These are phyloP conservation scores for Temnopleurus reevesii DNA, from an alignment of 53 echinoderm and acorn worm genomes.

Conservation along the genomic window DNA sequence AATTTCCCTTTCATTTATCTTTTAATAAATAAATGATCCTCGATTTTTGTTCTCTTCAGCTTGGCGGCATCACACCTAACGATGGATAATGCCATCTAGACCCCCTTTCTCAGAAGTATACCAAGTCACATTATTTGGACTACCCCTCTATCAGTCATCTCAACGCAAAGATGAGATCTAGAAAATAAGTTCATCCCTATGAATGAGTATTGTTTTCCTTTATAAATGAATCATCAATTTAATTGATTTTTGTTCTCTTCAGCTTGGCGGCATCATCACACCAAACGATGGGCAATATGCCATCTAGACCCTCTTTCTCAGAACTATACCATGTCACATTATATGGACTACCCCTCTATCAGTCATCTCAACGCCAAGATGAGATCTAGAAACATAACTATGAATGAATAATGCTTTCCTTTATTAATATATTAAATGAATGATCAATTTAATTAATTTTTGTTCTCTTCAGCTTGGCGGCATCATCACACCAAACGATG, in stretches of 20 bases:
- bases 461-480: slow-evolving; percentile 97
- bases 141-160: slow-evolving; percentile 96
- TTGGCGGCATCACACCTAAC: slow-evolving; percentile 87
- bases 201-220: no score
- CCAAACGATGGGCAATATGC: slow-evolving; percentile 87
- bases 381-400: no score
- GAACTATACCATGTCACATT: slow-evolving; percentile 69
- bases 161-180: slow-evolving; percentile 80
- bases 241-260: no score
- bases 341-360: slow-evolving; percentile 91
- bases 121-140: slow-evolving; percentile 75
- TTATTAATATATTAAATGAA: no score
- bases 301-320: slow-evolving; percentile 56
- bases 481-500: slow-evolving; percentile 91
- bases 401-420: no score
- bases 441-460: no score
- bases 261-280: slow-evolving; percentile 94
- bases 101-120: slow-evolving; percentile 34
- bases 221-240: no score
- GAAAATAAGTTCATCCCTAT: slow-evolving; percentile 90
- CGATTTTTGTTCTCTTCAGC: no score
- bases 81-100: slow-evolving; percentile 74
- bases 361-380: slow-evolving; percentile 93
- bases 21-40: no score
- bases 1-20: no score